Percentiles rank a stretch among this genome's conserved stretches.
Conservation (phyloP, 2,113 vertebrate genomes). For the Xiphorhynchus elegans region DNA sequence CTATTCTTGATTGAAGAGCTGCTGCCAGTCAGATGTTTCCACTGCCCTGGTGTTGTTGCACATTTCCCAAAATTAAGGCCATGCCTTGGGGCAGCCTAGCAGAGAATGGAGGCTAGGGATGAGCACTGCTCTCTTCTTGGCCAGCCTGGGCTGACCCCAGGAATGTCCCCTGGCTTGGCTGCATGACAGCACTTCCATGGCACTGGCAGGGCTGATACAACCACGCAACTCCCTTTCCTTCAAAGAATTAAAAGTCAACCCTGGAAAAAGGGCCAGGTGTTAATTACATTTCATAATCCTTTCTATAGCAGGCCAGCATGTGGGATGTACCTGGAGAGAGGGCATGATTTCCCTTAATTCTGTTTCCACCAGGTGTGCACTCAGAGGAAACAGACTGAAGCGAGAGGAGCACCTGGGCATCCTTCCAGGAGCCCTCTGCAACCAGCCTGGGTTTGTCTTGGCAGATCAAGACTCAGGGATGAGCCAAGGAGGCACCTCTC, state of each 20-base stretch:
- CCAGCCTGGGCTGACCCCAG: background rate
- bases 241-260: background rate
- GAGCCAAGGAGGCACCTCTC: background rate
- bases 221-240: background rate
- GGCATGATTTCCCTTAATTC: background rate
- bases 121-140: background rate
- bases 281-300: background rate
- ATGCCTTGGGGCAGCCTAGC: background rate
- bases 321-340: background rate
- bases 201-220: accelerated
- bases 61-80: background rate
- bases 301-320: background rate
- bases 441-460: background rate
- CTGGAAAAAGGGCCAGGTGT: background rate
- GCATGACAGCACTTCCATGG: accelerated
- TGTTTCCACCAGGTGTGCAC: background rate
- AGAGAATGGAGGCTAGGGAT: background rate
- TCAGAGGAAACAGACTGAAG: background rate
- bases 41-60: background rate
- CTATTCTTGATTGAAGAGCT: background rate
- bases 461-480: background rate
- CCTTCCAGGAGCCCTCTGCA: background rate
- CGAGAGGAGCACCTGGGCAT: background rate
- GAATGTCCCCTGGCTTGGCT: background rate
- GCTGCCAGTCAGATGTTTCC: background rate